Conservation (phyloP, 2,797 vertebrate genomes). For the Sciurus carolinensis region DNA sequence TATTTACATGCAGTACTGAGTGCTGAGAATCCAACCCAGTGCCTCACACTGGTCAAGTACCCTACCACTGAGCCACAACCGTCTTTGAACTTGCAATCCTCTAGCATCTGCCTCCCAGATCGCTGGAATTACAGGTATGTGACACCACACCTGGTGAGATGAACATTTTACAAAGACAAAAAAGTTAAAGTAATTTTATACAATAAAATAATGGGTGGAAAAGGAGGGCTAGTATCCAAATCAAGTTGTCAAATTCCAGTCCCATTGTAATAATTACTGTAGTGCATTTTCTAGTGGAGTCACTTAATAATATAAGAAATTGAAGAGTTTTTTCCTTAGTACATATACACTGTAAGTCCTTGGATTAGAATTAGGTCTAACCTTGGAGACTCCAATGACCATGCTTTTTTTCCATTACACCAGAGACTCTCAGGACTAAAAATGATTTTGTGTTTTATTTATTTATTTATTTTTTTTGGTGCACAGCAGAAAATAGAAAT, state of each 20-base stretch:
- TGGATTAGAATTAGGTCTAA: conserved; percentile 1
- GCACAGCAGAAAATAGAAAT: neutral
- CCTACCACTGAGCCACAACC: too few species aligned
- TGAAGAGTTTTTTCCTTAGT: neutral
- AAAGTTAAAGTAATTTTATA: neutral
- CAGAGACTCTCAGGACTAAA: neutral
- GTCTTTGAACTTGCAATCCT: too few species aligned
- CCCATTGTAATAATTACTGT: neutral
- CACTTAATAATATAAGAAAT: neutral
- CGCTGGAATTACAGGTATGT: too few species aligned
- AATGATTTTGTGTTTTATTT: neutral
- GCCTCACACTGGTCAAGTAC: too few species aligned
- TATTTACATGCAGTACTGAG: too few species aligned
- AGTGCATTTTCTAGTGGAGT: neutral
- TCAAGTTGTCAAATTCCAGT: neutral
- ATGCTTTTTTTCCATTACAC: neutral
- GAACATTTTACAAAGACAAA: neutral
- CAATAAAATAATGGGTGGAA: neutral
- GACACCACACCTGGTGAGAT: neutral
- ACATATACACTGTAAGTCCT: neutral
- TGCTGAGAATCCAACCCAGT: too few species aligned
- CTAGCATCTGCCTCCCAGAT: too few species aligned
- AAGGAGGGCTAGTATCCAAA: neutral
- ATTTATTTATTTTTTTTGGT: too few species aligned
- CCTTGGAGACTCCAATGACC: neutral